Percentiles rank a stretch among this genome's conserved stretches.
Evolutionary conservation across 2,797 vertebrate species (phyloP).

Genomic region (Phrynocephalus forsythii): DNA sequence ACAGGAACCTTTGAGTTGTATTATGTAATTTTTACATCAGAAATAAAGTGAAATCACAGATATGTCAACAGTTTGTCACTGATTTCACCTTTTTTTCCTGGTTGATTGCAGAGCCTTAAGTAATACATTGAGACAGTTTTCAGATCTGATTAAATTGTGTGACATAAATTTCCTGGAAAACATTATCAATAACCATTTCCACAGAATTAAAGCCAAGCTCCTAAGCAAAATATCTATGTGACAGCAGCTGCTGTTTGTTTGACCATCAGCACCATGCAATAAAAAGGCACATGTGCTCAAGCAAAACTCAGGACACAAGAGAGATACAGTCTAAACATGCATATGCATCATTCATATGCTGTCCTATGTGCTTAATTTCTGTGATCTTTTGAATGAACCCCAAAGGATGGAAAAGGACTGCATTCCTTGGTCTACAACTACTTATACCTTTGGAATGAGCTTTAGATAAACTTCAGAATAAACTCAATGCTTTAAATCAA

Average conservation of each 20-base stretch:
- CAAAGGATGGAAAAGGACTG: not conserved
- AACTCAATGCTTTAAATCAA: not conserved
- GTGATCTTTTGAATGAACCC: not conserved
- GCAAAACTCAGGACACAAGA: not conserved
- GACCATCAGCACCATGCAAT: not conserved
- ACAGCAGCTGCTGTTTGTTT: not conserved
- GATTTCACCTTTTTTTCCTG: not conserved
- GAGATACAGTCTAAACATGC: too few relatives aligned
- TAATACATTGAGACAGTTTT: not conserved
- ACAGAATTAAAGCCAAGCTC: not conserved
- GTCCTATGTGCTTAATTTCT: not conserved
- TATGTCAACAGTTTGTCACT: not conserved
- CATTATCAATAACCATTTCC: not conserved
- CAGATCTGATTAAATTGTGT: not conserved
- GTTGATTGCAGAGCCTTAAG: not conserved
- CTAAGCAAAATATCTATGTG: not conserved
- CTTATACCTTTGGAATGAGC: not conserved
- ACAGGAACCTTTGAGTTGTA: not conserved
- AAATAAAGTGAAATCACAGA: not conserved
- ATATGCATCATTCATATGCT: not conserved
- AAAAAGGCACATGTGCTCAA: not conserved
- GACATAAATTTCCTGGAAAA: not conserved
- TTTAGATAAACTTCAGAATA: not conserved
- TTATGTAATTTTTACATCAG: not conserved
- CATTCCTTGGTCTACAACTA: not conserved